Percentiles rank a stretch among this genome's conserved stretches.
These are phyloP conservation scores for Trematocara macrostoma DNA, from an alignment of 2,113 vertebrate genomes.

Conservation along the genomic window DNA sequence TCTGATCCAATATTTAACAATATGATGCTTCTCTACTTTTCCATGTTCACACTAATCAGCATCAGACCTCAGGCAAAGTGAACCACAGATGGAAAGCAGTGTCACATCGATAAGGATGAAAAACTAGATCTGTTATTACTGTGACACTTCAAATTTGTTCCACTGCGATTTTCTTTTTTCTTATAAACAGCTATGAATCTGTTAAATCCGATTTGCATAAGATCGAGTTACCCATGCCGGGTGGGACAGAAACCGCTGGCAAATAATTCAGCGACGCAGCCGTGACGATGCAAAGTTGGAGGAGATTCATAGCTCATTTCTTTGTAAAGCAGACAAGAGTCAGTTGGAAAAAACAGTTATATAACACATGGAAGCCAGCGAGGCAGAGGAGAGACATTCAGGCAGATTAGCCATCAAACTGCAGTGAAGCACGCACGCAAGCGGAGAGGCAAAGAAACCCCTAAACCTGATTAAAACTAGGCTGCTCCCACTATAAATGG, in stretches of 20 bases:
- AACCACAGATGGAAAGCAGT: neutral
- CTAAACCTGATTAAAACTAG: constrained; percentile 32
- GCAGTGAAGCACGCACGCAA: neutral
- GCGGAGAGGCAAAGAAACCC: neutral
- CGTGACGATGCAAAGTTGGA: constrained; percentile 9
- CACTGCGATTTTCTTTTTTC: neutral
- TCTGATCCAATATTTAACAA: neutral
- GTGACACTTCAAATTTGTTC: neutral
- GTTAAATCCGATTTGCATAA: constrained; percentile 2
- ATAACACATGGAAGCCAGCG: constrained; percentile 13
- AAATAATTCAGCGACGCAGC: constrained; percentile 11
- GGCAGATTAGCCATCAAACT: constrained; percentile 20
- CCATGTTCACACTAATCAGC: neutral
- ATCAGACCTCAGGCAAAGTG: neutral
- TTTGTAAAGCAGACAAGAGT: constrained; percentile 2
- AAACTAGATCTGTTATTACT: neutral
- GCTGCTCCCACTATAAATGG: neutral
- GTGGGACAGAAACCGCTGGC: neutral
- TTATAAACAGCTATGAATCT: neutral
- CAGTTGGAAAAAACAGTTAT: constrained; percentile 15
- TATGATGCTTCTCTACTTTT: neutral
- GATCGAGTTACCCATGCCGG: neutral
- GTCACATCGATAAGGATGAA: neutral
- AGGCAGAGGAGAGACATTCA: constrained; percentile 7
- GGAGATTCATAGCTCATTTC: constrained; percentile 16